phyloP scores from a whole-genome alignment of 1,140 invertebrate genomes.

The Pogonus chalceus region DNA sequence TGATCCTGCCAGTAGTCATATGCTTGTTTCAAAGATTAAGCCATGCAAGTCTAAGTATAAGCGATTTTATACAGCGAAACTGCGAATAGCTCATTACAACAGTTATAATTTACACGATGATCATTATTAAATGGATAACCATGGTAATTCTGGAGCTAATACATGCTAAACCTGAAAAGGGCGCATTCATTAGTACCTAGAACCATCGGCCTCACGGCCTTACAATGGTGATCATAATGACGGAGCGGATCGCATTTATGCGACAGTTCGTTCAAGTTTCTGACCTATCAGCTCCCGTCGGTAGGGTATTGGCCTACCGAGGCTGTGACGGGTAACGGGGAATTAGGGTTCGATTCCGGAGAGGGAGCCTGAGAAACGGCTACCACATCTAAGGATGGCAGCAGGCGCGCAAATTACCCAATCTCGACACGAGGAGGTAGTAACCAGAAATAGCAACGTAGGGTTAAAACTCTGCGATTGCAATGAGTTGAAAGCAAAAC shows the following conservation, averaged over 20 bases:
- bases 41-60: slow-evolving; percentile 62
- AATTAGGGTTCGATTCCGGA: slow-evolving; percentile 50
- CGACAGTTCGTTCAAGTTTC: slow-evolving; percentile 77
- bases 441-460: too few species aligned
- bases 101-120: slow-evolving; percentile 58
- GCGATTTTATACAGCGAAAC: slow-evolving; percentile 47
- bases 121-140: slow-evolving; percentile 74
- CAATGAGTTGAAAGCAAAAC: too few species aligned
- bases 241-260: slow-evolving; percentile 61
- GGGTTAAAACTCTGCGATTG: too few species aligned
- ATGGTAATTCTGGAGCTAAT: slow-evolving; percentile 81
- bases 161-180: slow-evolving; percentile 66
- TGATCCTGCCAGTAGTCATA: too few species aligned
- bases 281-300: slow-evolving; percentile 79
- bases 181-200: slow-evolving; percentile 67
- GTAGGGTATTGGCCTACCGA: slow-evolving; percentile 67
- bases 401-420: too few species aligned
- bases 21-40: too few species aligned
- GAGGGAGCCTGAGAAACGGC: too few species aligned
- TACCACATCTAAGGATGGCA: too few species aligned
- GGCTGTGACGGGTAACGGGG: slow-evolving; percentile 52
- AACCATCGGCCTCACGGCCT: slow-evolving; percentile 44
- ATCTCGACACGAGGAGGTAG: too few species aligned
- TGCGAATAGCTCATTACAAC: slow-evolving; percentile 60
- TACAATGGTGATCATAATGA: slow-evolving; percentile 63